Evolutionary conservation across 2,797 vertebrate species (phyloP).

Genomic region (Melanogrammus aeglefinus): DNA sequence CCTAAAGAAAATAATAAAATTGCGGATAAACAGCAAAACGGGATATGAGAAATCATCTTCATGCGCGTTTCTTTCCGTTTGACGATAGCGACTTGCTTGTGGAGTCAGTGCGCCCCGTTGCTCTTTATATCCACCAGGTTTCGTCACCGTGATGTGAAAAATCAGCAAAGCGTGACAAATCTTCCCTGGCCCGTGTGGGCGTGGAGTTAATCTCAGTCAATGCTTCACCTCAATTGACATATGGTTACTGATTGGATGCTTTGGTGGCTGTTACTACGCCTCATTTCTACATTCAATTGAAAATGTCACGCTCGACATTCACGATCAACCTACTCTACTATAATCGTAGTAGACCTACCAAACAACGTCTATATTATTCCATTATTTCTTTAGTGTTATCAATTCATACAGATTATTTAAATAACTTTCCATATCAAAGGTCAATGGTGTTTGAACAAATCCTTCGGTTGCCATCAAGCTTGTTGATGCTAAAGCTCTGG

Average conservation of each 20-base stretch:
- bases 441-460: neutral
- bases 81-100: neutral
- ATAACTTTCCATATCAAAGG: neutral
- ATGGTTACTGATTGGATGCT: neutral
- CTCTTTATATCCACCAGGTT: neutral
- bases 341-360: neutral
- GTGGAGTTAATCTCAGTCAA: neutral
- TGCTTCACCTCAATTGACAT: slow-evolving; percentile 43
- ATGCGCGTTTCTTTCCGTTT: neutral
- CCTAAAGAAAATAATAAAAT: slow-evolving; percentile 55
- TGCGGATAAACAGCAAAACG: slow-evolving; percentile 52
- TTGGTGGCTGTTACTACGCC: neutral
- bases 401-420: neutral
- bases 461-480: neutral
- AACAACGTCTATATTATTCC: neutral
- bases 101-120: neutral
- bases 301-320: neutral
- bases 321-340: neutral
- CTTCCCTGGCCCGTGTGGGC: neutral
- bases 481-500: neutral
- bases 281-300: slow-evolving; percentile 4
- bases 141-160: neutral
- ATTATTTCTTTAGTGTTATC: neutral
- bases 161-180: neutral
- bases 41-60: slow-evolving; percentile 44